Evolutionary conservation across 2,797 vertebrate species (phyloP), one percentile per base, ranked within the genome.

Genomic region (Sparus aurata): DNA sequence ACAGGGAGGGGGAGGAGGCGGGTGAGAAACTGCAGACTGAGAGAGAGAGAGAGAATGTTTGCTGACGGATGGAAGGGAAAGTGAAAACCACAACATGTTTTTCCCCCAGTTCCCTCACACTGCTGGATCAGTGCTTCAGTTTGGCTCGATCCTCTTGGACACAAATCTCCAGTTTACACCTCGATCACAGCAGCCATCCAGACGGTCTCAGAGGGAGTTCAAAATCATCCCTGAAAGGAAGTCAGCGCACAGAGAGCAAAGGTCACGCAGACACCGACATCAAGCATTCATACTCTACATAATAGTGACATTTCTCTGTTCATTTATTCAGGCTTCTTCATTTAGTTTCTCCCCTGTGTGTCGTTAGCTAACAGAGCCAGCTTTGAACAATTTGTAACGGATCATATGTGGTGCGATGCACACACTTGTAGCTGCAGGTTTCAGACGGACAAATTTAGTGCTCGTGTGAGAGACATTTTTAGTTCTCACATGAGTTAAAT

Each of bases 1-100:
- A 45, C 52, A 18, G 41, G 25, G 16, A 41, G 41, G 17, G 16
- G 38, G 65, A 74, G 67, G 30, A 55, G 27, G 54, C 50, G 67
- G 15, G 60, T 27, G 67, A 47, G 66, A 17, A 46, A 34, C 7
- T 34, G 34, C 34, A 34, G 8, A 34, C 34, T 34, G 34, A 34
- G 30, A 53, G n/a, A 66, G 45, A 61, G 50, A 54, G 55, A 59
- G 30, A 41, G 12, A 18, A 30, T 6, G 58, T 83, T 71, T 72
- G 63, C 69, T 34, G 55, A 80, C 3, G 43, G 61, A 80, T 66
- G 47, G 68, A 65, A 30, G 0, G 34, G 49, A 57, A 80, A 73
- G 67, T 69, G 59, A 84, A 75, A 57, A 46, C 41, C 57, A 54
- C 79, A 75, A 70, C 64, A 54, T 64, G 80, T 75, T 85, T 82